Percentiles rank a stretch among this genome's conserved stretches.
Conservation (phyloP, 2,113 vertebrate genomes). For the Anas platyrhynchos region DNA sequence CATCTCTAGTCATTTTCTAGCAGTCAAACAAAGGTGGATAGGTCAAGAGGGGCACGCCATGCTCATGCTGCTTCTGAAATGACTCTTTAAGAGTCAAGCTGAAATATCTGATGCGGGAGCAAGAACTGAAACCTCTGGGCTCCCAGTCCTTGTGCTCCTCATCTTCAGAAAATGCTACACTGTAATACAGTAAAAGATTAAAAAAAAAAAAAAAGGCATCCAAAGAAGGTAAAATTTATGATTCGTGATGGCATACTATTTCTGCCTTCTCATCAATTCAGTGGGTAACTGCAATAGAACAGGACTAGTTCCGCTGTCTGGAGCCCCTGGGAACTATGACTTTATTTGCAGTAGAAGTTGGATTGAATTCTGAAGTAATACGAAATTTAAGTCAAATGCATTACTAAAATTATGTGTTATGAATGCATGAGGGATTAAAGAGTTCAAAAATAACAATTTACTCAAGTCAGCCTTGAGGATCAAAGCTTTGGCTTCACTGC, state of each 20-base stretch:
- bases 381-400: constrained; percentile 23
- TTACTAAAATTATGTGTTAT: constrained; percentile 31
- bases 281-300: neutral
- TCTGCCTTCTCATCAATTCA: neutral
- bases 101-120: neutral
- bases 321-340: neutral
- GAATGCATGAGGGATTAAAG: constrained; percentile 47
- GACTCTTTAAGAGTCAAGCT: neutral
- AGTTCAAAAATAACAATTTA: constrained; percentile 57
- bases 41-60: neutral
- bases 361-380: constrained; percentile 19
- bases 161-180: neutral
- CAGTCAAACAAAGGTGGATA: neutral
- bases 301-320: neutral
- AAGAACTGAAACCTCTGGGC: neutral
- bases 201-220: neutral
- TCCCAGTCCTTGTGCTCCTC: neutral
- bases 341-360: constrained; percentile 26
- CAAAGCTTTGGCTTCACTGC: constrained; percentile 48
- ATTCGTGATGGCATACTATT: neutral
- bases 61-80: neutral
- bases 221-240: neutral
- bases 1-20: neutral
- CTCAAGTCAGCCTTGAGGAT: constrained; percentile 54
- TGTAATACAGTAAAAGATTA: neutral